Percentiles rank a stretch among this genome's conserved stretches.
Evolutionary conservation across 1,140 invertebrate species (phyloP).

Genomic region (Berghia stephanieae): DNA sequence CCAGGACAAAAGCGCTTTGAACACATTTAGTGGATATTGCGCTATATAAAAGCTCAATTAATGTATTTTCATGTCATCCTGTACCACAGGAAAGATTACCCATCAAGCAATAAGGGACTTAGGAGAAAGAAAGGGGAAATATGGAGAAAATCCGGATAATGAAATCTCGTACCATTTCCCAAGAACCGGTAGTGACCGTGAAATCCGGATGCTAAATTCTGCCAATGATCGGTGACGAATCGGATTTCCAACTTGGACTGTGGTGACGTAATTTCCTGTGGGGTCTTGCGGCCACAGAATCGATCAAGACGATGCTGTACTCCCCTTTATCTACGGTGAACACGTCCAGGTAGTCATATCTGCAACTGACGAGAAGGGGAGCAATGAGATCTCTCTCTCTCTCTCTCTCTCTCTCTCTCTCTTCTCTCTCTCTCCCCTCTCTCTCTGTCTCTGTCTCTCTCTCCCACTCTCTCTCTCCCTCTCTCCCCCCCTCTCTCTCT

Average conservation of each 20-base stretch:
- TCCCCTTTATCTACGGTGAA: constrained; percentile 47
- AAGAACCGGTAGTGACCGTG: constrained; percentile 52
- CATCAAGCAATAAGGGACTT: too few relatives aligned
- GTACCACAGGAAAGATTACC: too few relatives aligned
- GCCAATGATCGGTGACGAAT: constrained; percentile 53
- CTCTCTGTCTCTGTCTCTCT: not conserved
- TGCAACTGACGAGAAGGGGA: constrained; percentile 43
- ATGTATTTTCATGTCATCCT: too few relatives aligned
- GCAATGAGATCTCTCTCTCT: too few relatives aligned
- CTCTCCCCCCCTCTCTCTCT: too few relatives aligned
- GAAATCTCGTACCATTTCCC: constrained; percentile 52
- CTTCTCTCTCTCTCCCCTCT: too few relatives aligned
- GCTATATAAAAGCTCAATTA: too few relatives aligned
- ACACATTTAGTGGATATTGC: too few relatives aligned
- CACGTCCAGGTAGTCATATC: constrained; percentile 57
- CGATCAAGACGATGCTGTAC: constrained; percentile 45
- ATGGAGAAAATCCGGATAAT: too few relatives aligned
- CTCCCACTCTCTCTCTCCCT: not conserved
- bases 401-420: not conserved
- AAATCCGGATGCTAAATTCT: constrained; percentile 46
- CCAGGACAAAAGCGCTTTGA: too few relatives aligned
- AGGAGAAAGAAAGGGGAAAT: too few relatives aligned
- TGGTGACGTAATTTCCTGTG: constrained; percentile 48
- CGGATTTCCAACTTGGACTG: constrained; percentile 54
- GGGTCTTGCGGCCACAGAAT: constrained; percentile 47